A percentile compares a stretch with the other conserved stretches of the same genome.
Evolutionary conservation across 2,888 invertebrate species (phyloP).

Genomic region (Xestia ashworthii): DNA sequence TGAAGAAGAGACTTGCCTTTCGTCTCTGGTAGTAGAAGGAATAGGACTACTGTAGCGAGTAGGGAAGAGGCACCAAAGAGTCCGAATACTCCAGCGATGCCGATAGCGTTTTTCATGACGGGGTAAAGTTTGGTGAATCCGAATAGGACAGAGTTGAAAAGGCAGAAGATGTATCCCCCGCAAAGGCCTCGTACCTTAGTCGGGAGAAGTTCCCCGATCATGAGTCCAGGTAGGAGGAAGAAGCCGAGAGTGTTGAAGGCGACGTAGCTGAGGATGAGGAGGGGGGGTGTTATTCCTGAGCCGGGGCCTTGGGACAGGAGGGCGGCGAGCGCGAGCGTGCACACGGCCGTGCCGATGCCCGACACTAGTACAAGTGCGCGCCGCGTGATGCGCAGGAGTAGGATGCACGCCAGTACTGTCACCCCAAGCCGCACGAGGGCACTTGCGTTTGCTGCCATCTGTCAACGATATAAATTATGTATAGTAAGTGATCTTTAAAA

Average conservation of each 20-base stretch:
- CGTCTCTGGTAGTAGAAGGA: slow-evolving; percentile 93
- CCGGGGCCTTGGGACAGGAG: slow-evolving; percentile 77
- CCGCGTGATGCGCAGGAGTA: slow-evolving; percentile 92
- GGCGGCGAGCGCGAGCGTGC: slow-evolving; percentile 91
- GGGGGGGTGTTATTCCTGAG: slow-evolving; percentile 75
- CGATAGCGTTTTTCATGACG: slow-evolving; percentile 90
- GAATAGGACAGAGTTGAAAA: slow-evolving; percentile 93
- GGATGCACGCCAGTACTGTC: slow-evolving; percentile 92
- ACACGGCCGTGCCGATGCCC: slow-evolving; percentile 92
- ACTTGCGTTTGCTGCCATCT: slow-evolving; percentile 92
- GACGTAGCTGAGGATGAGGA: slow-evolving; percentile 92
- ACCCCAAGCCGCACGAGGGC: slow-evolving; percentile 92
- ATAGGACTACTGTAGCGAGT: slow-evolving; percentile 92
- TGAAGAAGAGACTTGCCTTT: slow-evolving; percentile 93
- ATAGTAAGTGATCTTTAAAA: neutral
- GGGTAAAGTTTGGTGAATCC: slow-evolving; percentile 93
- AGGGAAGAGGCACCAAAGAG: slow-evolving; percentile 93
- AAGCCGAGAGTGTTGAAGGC: slow-evolving; percentile 94
- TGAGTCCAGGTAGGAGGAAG: slow-evolving; percentile 94
- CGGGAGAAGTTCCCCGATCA: slow-evolving; percentile 94
- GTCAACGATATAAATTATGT: slow-evolving; percentile 50
- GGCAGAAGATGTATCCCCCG: slow-evolving; percentile 93
- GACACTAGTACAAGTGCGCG: slow-evolving; percentile 92
- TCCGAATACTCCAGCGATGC: slow-evolving; percentile 93
- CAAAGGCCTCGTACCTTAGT: slow-evolving; percentile 93